These are phyloP conservation scores for Erannis defoliaria DNA, from an alignment of 2,888 invertebrate genomes.

Conservation along the genomic window DNA sequence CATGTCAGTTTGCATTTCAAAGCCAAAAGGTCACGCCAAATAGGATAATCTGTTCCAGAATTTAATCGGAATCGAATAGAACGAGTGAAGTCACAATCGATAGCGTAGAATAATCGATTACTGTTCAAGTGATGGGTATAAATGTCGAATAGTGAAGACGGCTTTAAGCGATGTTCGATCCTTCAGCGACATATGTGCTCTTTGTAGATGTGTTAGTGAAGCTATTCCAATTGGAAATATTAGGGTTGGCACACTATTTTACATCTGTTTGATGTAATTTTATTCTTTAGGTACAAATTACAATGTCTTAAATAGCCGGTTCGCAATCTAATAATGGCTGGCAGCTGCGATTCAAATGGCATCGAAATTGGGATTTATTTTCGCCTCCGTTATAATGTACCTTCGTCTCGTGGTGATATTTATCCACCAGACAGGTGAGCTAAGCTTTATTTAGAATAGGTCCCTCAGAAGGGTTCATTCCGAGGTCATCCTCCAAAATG, in stretches of 20 bases:
- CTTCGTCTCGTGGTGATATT: too few relatives aligned
- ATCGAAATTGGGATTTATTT: too few relatives aligned
- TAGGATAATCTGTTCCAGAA: conserved; percentile 26
- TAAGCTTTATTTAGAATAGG: too few relatives aligned
- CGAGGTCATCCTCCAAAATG: too few relatives aligned
- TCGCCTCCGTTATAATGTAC: too few relatives aligned
- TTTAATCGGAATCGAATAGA: conserved; percentile 40
- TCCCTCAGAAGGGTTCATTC: too few relatives aligned
- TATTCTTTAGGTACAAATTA: too few relatives aligned
- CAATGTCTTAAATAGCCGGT: too few relatives aligned
- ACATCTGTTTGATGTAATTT: neutral
- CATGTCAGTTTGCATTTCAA: conserved; percentile 2
- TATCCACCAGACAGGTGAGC: too few relatives aligned
- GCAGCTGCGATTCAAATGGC: too few relatives aligned
- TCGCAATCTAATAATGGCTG: too few relatives aligned
- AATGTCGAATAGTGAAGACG: conserved; percentile 38
- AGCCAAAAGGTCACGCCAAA: conserved; percentile 18
- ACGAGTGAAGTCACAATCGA: conserved; percentile 40
- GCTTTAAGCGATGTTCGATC: conserved; percentile 29
- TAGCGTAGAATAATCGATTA: conserved; percentile 43
- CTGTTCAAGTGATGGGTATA: conserved; percentile 38
- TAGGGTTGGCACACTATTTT: conserved; percentile 14
- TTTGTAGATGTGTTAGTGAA: conserved; percentile 12
- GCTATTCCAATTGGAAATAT: conserved; percentile 17
- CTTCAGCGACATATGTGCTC: conserved; percentile 26